phyloP scores from a whole-genome alignment of 2,888 invertebrate genomes.

The Rhimphoctona megacephalus region DNA sequence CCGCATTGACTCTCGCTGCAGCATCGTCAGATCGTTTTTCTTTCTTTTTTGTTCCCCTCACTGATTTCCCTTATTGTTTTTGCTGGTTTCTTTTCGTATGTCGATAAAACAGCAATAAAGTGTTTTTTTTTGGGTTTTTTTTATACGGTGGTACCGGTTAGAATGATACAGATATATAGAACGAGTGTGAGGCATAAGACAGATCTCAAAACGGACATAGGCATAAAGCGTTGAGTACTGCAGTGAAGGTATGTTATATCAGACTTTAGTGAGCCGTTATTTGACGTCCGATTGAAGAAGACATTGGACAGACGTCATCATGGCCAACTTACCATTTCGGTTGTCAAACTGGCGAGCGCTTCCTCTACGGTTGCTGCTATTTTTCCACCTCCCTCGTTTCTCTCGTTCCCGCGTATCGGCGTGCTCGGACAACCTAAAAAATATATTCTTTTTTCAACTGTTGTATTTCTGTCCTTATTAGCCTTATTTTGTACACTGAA shows the following conservation, averaged over 20 bases:
- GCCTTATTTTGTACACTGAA: conserved; percentile 8
- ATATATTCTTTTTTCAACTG: conserved; percentile 59
- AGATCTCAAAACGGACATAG: conserved; percentile 67
- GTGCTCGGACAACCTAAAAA: conserved; percentile 88
- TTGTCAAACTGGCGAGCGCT: conserved; percentile 92
- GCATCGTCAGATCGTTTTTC: conserved; percentile 78
- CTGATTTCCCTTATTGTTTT: neutral
- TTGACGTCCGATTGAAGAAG: conserved; percentile 63
- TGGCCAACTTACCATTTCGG: conserved; percentile 91
- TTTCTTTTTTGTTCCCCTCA: neutral
- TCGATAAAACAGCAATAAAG: conserved; percentile 76
- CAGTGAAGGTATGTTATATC: conserved; percentile 63
- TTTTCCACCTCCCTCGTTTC: conserved; percentile 79
- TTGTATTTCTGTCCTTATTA: conserved; percentile 14
- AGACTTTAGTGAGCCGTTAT: conserved; percentile 57
- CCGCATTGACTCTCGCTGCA: conserved; percentile 80
- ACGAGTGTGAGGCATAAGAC: conserved; percentile 67
- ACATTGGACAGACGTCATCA: conserved; percentile 65
- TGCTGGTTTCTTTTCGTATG: conserved; percentile 47
- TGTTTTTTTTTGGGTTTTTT: conserved; percentile 55
- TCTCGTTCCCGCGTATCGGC: conserved; percentile 84
- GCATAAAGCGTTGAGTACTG: conserved; percentile 66
- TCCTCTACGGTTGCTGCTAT: conserved; percentile 88
- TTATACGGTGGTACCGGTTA: conserved; percentile 71
- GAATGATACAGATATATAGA: conserved; percentile 65